phyloP scores from a whole-genome alignment of 2,888 invertebrate species.

The Gastracanthus pulcherrimus region DNA sequence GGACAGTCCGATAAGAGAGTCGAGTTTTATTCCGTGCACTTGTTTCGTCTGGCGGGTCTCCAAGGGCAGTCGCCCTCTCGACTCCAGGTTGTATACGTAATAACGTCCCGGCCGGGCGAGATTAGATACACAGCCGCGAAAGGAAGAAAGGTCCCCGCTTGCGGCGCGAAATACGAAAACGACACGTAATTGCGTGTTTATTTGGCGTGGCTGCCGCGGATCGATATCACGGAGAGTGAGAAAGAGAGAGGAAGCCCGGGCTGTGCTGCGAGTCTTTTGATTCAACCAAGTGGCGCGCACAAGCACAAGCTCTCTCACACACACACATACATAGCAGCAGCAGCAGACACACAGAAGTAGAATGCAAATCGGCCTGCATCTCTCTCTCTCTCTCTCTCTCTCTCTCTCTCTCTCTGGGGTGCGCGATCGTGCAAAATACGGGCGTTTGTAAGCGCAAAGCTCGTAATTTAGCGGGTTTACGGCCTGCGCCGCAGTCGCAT shows the following conservation, averaged over 20 bases:
- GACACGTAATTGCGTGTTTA: not conserved
- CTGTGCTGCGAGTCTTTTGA: slow-evolving; percentile 6
- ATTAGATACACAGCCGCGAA: no score
- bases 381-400: slow-evolving; percentile 30
- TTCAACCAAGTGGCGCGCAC: slow-evolving; percentile 25
- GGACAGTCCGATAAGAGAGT: no score
- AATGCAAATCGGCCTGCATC: slow-evolving; percentile 58
- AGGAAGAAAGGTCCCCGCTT: no score
- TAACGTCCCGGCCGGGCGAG: no score
- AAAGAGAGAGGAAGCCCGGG: not conserved
- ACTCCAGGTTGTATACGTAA: no score
- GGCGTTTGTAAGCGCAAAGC: slow-evolving; percentile 61
- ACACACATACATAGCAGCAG: not conserved
- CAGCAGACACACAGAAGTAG: slow-evolving; percentile 9
- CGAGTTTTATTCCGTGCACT: no score
- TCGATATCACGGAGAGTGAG: not conserved
- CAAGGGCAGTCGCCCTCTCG: no score
- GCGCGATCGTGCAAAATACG: slow-evolving; percentile 60
- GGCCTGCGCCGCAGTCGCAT: slow-evolving; percentile 36
- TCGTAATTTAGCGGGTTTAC: slow-evolving; percentile 63
- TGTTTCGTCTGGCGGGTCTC: no score
- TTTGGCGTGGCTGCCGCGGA: not conserved
- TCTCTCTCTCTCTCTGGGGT: not conserved
- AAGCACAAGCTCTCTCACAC: not conserved
- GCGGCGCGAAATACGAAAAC: not conserved